Percentiles rank a stretch among this genome's conserved stretches.
phyloP scores from a whole-genome alignment of 1,140 invertebrate genomes.

The Vanessa tameamea region DNA sequence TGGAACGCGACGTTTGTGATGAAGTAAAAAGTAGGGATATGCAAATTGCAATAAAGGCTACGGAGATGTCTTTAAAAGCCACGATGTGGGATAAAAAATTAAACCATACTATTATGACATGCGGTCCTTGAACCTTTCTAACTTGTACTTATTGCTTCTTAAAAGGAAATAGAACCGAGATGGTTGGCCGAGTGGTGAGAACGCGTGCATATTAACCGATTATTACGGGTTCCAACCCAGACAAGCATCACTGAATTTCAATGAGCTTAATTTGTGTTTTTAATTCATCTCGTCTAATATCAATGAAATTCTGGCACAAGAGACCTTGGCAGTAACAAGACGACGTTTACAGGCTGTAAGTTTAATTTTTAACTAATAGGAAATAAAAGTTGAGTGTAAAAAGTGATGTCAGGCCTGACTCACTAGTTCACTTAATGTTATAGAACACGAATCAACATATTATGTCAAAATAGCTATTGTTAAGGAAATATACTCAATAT shows the following conservation, averaged over 20 bases:
- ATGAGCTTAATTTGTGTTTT: no score
- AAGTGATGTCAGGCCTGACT: slow-evolving; percentile 6
- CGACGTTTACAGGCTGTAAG: background rate
- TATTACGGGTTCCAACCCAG: no score
- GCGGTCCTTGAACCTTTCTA: background rate
- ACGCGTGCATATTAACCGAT: no score
- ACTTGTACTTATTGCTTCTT: background rate
- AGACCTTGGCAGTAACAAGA: no score
- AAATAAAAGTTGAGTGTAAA: background rate
- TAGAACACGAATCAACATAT: background rate
- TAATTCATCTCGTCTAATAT: no score
- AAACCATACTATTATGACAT: background rate
- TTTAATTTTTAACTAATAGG: background rate
- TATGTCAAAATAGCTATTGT: background rate
- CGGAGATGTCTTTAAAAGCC: background rate
- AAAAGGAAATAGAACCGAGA: no score
- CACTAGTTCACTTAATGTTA: slow-evolving; percentile 1
- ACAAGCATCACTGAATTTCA: no score
- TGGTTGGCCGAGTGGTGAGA: no score
- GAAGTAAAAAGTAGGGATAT: slow-evolving; percentile 60
- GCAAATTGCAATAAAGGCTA: slow-evolving; percentile 34
- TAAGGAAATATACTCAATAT: background rate
- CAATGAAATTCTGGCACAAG: no score
- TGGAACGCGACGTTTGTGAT: slow-evolving; percentile 42
- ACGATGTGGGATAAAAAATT: background rate